Conservation (phyloP, 2,113 vertebrate species). For the Actenoides hombroni region DNA sequence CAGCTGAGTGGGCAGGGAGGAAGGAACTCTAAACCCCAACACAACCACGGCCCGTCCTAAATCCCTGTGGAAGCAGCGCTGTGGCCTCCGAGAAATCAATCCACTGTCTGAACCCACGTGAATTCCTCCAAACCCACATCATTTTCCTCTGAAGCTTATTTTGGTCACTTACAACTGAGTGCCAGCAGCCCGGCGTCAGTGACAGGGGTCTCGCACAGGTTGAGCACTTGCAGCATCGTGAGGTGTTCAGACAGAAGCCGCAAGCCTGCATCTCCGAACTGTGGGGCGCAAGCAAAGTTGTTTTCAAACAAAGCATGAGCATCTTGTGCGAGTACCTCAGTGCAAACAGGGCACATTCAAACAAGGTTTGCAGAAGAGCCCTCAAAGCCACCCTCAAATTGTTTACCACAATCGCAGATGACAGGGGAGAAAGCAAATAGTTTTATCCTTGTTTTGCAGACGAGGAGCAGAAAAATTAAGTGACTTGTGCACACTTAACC, state of each 20-base stretch:
- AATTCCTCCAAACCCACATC: fast-evolving
- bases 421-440: neutral
- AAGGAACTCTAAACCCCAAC: neutral
- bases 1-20: neutral
- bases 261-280: constrained; percentile 96
- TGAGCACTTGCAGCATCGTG: constrained; percentile 96
- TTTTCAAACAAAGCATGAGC: fast-evolving
- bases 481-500: neutral
- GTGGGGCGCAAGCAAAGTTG: neutral
- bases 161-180: constrained; percentile 89
- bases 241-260: constrained; percentile 96
- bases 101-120: fast-evolving
- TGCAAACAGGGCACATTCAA: fast-evolving
- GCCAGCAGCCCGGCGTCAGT: constrained; percentile 94
- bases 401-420: fast-evolving
- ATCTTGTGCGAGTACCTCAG: fast-evolving
- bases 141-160: fast-evolving
- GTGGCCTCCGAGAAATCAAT: neutral
- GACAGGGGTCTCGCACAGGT: constrained; percentile 97
- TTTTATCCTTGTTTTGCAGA: neutral
- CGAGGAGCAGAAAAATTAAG: neutral
- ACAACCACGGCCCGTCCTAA: neutral
- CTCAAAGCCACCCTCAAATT: neutral
- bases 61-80: neutral
- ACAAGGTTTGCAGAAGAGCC: neutral